Percentiles rank a stretch among this genome's conserved stretches.
Evolutionary conservation across 2,797 vertebrate genomes (phyloP).

Genomic region (Lepus oiostolus): DNA sequence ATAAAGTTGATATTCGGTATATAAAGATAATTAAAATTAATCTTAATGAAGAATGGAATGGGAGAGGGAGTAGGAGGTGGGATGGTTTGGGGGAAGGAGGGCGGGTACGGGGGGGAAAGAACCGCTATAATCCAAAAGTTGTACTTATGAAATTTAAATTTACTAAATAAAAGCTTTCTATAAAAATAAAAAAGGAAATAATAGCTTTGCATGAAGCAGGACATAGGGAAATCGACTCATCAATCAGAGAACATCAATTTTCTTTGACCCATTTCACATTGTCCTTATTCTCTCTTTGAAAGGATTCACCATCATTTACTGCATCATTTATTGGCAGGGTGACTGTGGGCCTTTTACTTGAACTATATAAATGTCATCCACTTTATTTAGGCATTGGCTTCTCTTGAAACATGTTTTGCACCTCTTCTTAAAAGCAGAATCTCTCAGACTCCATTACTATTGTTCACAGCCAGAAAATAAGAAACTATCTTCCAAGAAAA

Average conservation of each 20-base stretch:
- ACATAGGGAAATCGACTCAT: background rate
- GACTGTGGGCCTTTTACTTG: background rate
- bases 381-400: conserved; percentile 12
- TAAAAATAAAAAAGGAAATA: too few species aligned
- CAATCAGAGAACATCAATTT: background rate
- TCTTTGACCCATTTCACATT: background rate
- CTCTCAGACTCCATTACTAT: background rate
- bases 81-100: too few species aligned
- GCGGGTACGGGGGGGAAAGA: too few species aligned
- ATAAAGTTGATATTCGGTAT: background rate
- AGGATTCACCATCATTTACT: background rate
- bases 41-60: too few species aligned
- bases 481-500: conserved; percentile 67
- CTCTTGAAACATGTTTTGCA: conserved; percentile 3
- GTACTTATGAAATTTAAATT: too few species aligned
- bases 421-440: conserved; percentile 56
- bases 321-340: conserved; percentile 31
- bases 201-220: background rate
- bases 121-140: too few species aligned
- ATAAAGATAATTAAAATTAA: too few species aligned
- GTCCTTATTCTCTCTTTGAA: conserved; percentile 30
- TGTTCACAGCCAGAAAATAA: conserved; percentile 57
- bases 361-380: conserved; percentile 58
- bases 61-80: too few species aligned
- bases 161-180: too few species aligned